These are phyloP conservation scores for Scopus umbretta DNA, from an alignment of 2,113 vertebrate species.

Conservation along the genomic window DNA sequence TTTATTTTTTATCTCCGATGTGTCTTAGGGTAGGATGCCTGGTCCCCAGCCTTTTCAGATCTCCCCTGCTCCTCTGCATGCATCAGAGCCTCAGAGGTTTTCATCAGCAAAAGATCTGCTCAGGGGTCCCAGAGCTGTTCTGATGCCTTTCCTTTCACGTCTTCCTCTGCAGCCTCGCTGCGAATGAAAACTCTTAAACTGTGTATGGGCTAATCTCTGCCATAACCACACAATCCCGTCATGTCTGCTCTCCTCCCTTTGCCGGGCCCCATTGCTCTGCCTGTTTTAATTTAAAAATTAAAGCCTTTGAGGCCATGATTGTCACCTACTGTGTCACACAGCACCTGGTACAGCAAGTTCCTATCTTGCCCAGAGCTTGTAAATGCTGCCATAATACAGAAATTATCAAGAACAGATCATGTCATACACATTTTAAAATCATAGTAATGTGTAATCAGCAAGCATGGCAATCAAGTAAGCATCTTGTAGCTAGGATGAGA, in stretches of 20 bases:
- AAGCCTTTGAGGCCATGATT: background rate
- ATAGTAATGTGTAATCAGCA: background rate
- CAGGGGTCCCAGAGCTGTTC: background rate
- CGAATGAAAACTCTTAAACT: background rate
- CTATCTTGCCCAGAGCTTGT: background rate
- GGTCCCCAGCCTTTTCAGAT: background rate
- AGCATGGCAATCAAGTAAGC: background rate
- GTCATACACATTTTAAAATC: background rate
- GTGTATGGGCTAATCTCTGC: background rate
- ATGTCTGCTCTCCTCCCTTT: background rate
- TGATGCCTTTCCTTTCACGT: background rate
- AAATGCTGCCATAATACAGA: background rate
- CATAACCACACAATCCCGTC: background rate
- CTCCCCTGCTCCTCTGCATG: background rate
- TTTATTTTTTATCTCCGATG: background rate
- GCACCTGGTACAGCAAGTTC: background rate
- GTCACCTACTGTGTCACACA: background rate
- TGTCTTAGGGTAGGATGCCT: background rate
- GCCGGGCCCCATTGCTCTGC: background rate
- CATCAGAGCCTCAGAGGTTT: background rate
- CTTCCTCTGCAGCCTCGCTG: background rate
- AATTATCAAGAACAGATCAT: background rate
- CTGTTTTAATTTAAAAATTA: background rate
- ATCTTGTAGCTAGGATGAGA: background rate
- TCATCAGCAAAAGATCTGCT: background rate